These are phyloP conservation scores for Gibbula magus DNA, from an alignment of 2,888 invertebrate genomes.

Conservation along the genomic window DNA sequence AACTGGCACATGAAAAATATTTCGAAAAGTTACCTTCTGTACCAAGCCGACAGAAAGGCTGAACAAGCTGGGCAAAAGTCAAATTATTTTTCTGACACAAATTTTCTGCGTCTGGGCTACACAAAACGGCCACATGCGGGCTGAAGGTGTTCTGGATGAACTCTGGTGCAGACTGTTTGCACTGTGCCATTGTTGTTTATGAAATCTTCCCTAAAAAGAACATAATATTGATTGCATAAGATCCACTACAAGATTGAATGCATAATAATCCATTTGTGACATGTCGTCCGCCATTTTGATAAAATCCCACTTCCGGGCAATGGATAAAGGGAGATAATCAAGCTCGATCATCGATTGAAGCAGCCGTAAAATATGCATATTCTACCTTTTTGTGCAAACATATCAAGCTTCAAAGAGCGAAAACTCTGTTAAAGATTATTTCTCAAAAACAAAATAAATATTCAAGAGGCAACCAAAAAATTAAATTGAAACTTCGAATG, in stretches of 20 bases:
- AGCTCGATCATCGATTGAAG: neutral
- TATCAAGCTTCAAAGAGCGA: no score
- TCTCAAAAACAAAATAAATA: no score
- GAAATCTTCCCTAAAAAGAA: slow-evolving; percentile 3
- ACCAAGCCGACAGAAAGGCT: slow-evolving; percentile 88
- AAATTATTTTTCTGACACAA: slow-evolving; percentile 93
- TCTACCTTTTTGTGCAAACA: no score
- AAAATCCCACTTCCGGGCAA: slow-evolving; percentile 47
- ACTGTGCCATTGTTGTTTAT: slow-evolving; percentile 74
- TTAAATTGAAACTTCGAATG: no score
- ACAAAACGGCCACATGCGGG: slow-evolving; percentile 90
- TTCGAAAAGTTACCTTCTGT: slow-evolving; percentile 78
- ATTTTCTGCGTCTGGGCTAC: slow-evolving; percentile 88
- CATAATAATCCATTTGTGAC: slow-evolving; percentile 27
- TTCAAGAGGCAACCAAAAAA: no score
- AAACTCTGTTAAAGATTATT: no score
- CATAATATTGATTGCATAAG: neutral
- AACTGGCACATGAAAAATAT: neutral
- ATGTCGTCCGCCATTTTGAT: slow-evolving; percentile 49
- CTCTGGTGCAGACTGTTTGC: slow-evolving; percentile 79
- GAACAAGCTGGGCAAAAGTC: slow-evolving; percentile 90
- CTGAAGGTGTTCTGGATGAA: slow-evolving; percentile 93
- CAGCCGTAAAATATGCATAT: neutral
- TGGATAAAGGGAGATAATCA: slow-evolving; percentile 7
- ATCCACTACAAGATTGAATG: neutral